These are phyloP conservation scores for Drosophila prosaltans DNA, from an alignment of 1,140 invertebrate species.

Conservation along the genomic window DNA sequence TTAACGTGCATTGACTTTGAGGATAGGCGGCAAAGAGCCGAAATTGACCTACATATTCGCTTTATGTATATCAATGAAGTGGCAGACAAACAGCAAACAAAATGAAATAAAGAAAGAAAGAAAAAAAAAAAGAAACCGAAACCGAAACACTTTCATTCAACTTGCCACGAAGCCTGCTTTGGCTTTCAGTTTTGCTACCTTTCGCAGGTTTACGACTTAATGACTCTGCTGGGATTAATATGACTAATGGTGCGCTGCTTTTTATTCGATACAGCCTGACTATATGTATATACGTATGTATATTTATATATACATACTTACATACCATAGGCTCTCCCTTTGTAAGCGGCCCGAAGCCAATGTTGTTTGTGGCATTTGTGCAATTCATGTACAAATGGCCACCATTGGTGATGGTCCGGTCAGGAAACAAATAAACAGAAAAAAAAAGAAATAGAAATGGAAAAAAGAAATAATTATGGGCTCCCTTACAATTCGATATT, in stretches of 20 bases:
- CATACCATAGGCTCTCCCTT: not conserved
- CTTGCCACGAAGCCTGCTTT: not conserved
- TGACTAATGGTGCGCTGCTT: conserved; percentile 76
- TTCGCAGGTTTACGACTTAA: conserved; percentile 79
- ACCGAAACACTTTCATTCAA: not conserved
- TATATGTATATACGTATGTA: conserved; percentile 3
- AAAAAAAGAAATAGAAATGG: not conserved
- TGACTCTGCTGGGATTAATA: conserved; percentile 82
- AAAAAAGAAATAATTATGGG: conserved; percentile 63
- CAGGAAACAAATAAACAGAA: conserved; percentile 16
- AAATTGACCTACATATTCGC: conserved; percentile 57
- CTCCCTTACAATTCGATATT: conserved; percentile 44
- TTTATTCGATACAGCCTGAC: conserved; percentile 59
- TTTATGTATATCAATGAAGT: conserved; percentile 38
- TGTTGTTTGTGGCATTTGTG: conserved; percentile 51
- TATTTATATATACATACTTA: conserved; percentile 15
- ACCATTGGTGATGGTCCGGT: conserved; percentile 34
- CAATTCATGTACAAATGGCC: conserved; percentile 68
- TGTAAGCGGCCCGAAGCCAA: not conserved
- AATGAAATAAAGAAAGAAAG: not conserved
- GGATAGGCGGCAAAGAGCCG: conserved; percentile 30
- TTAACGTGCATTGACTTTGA: conserved; percentile 43
- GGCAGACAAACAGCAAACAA: conserved; percentile 38
- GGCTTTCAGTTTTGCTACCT: conserved; percentile 47
- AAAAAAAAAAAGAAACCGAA: conserved; percentile 7